Conservation (phyloP, 2,113 vertebrate genomes). For the Misgurnus anguillicaudatus region DNA sequence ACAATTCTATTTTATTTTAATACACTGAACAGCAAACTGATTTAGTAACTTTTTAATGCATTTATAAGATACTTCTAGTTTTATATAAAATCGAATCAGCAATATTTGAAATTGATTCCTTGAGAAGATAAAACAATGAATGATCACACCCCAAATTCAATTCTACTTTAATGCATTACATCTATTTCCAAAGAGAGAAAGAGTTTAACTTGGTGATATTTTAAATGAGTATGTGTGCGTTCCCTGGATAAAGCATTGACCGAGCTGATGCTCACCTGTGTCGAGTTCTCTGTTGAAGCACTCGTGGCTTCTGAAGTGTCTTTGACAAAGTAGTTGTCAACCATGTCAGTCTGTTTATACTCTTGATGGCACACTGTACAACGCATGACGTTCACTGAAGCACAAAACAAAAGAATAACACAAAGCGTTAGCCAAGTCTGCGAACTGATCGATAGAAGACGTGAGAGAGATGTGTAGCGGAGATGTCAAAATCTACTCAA, state of each 20-base stretch:
- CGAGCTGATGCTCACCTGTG: conserved; percentile 79
- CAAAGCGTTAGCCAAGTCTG: conserved; percentile 30
- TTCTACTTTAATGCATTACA: too few species aligned
- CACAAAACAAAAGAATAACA: too few species aligned
- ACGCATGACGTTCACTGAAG: conserved; percentile 90
- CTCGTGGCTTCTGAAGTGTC: conserved; percentile 88
- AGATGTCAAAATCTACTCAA: too few species aligned
- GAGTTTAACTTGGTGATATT: too few species aligned
- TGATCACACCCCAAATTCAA: background rate
- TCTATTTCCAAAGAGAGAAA: too few species aligned
- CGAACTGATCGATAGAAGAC: too few species aligned
- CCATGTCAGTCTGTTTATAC: conserved; percentile 94
- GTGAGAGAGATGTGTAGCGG: too few species aligned
- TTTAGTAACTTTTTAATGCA: too few species aligned
- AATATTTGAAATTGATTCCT: background rate
- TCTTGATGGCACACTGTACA: conserved; percentile 94
- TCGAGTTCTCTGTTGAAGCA: conserved; percentile 89
- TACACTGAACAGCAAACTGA: too few species aligned
- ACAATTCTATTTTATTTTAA: too few species aligned
- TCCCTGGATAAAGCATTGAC: background rate
- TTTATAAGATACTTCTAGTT: too few species aligned
- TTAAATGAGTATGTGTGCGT: too few species aligned
- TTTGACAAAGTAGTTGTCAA: conserved; percentile 99
- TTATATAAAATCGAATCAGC: background rate
- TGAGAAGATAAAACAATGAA: background rate